Evolutionary conservation across 1,140 invertebrate species (phyloP).

Genomic region (Drosophila asahinai): DNA sequence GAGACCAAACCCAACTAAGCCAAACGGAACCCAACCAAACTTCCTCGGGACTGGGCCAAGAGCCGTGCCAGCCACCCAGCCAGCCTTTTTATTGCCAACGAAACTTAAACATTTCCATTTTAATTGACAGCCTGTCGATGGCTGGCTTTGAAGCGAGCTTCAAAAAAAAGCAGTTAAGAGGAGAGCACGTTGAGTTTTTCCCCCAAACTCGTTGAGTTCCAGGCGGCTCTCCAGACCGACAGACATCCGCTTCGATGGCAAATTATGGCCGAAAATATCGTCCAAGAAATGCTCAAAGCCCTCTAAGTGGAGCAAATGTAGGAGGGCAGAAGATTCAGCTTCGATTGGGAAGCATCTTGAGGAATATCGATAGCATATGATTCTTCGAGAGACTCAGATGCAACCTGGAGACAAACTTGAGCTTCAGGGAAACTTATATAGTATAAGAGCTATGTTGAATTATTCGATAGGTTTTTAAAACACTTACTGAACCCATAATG

Average conservation of each 20-base stretch:
- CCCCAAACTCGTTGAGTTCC: slow-evolving; percentile 53
- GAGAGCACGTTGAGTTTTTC: slow-evolving; percentile 28
- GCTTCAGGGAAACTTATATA: background rate
- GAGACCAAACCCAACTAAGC: slow-evolving; percentile 8
- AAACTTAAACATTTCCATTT: slow-evolving; percentile 83
- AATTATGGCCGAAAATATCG: slow-evolving; percentile 51
- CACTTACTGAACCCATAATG: too few relatives aligned
- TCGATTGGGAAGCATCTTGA: background rate
- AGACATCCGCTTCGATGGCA: slow-evolving; percentile 54
- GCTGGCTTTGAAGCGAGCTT: slow-evolving; percentile 55
- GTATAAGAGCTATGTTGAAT: background rate
- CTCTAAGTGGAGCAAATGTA: background rate
- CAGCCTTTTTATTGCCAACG: slow-evolving; percentile 62
- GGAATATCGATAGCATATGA: background rate
- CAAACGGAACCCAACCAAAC: slow-evolving; percentile 14
- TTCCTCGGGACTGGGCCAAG: slow-evolving; percentile 22
- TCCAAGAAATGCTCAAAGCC: slow-evolving; percentile 17
- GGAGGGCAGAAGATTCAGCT: background rate
- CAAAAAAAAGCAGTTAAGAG: slow-evolving; percentile 16
- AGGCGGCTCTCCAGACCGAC: slow-evolving; percentile 51
- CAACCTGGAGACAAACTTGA: background rate
- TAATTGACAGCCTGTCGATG: slow-evolving; percentile 80
- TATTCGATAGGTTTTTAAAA: background rate
- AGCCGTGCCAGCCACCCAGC: slow-evolving; percentile 8
- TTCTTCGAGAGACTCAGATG: background rate